phyloP scores from a whole-genome alignment of 2,797 vertebrate species.

The Galaxias olidus region DNA sequence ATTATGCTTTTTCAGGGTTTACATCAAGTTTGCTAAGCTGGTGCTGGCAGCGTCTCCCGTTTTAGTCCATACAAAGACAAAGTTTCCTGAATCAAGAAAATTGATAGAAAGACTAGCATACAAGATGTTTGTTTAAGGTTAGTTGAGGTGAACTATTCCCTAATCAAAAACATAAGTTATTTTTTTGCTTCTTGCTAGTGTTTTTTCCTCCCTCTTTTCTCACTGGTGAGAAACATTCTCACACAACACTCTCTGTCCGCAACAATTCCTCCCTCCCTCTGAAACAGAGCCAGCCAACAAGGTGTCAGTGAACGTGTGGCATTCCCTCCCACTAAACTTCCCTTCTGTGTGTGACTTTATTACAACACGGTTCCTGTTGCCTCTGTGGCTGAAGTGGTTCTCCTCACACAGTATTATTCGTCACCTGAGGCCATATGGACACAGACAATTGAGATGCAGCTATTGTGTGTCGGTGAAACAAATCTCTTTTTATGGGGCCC shows the following conservation, averaged over 20 bases:
- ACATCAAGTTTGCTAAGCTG: slow-evolving; percentile 9
- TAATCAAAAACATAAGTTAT: slow-evolving; percentile 32
- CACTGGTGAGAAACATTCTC: slow-evolving; percentile 31
- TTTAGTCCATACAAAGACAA: slow-evolving; percentile 35
- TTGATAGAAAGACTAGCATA: slow-evolving; percentile 36
- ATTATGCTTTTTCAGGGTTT: slow-evolving; percentile 33
- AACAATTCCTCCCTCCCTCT: slow-evolving; percentile 41
- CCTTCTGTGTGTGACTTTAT: slow-evolving; percentile 54
- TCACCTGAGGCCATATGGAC: slow-evolving; percentile 32
- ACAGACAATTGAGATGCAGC: slow-evolving; percentile 20
- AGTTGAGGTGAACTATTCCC: slow-evolving; percentile 45
- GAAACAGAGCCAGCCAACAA: slow-evolving; percentile 32
- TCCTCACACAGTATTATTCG: slow-evolving; percentile 37
- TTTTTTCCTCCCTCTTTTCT: slow-evolving; percentile 26
- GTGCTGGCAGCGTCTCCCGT: slow-evolving; percentile 44
- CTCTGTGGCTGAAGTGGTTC: slow-evolving; percentile 24
- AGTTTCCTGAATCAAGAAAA: slow-evolving; percentile 47
- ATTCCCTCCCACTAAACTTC: slow-evolving; percentile 35
- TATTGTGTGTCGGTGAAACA: slow-evolving; percentile 30
- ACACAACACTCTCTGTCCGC: slow-evolving; percentile 44
- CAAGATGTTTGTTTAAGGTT: slow-evolving; percentile 39
- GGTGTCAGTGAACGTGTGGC: slow-evolving; percentile 44
- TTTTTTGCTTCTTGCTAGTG: slow-evolving; percentile 19
- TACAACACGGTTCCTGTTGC: slow-evolving; percentile 55
- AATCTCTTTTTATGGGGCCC: slow-evolving; percentile 19